phyloP scores from a whole-genome alignment of 1,140 invertebrate species.

The Sarcophaga peregrina region DNA sequence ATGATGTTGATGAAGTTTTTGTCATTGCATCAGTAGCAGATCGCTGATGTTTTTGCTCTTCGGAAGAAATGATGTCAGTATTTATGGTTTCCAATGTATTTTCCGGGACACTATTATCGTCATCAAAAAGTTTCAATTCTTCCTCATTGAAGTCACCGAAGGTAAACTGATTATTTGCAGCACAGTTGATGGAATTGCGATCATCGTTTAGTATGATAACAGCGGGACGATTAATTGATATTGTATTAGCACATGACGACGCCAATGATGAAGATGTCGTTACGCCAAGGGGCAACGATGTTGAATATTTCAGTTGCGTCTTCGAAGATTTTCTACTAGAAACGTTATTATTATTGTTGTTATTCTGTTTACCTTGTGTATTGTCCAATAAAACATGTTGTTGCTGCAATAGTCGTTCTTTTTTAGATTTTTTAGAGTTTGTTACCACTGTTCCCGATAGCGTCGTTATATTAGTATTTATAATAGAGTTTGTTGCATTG shows the following conservation, averaged over 20 bases:
- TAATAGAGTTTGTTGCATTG: no score
- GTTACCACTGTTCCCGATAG: not conserved
- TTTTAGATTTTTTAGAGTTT: conserved; percentile 45
- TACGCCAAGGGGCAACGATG: conserved; percentile 52
- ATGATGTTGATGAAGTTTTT: not conserved
- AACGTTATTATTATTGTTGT: not conserved
- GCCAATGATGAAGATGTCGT: conserved; percentile 28
- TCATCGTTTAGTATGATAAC: conserved; percentile 73
- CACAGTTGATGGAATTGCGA: conserved; percentile 49
- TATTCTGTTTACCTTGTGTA: not conserved
- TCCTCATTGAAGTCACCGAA: conserved; percentile 66
- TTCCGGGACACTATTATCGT: conserved; percentile 36
- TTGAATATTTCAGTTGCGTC: conserved; percentile 41
- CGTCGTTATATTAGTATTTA: not conserved
- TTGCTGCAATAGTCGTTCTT: conserved; percentile 25
- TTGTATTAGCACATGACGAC: conserved; percentile 32
- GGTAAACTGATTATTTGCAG: conserved; percentile 60
- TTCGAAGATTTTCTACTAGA: not conserved
- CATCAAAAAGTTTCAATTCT: conserved; percentile 60
- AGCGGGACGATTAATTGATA: conserved; percentile 66
- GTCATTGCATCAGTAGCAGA: not conserved
- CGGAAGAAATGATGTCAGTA: not conserved
- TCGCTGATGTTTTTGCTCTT: not conserved
- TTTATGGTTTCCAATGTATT: not conserved
- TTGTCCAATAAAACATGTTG: not conserved